phyloP scores from a whole-genome alignment of 2,113 vertebrate genomes.

The Muntiacus muntjak region DNA sequence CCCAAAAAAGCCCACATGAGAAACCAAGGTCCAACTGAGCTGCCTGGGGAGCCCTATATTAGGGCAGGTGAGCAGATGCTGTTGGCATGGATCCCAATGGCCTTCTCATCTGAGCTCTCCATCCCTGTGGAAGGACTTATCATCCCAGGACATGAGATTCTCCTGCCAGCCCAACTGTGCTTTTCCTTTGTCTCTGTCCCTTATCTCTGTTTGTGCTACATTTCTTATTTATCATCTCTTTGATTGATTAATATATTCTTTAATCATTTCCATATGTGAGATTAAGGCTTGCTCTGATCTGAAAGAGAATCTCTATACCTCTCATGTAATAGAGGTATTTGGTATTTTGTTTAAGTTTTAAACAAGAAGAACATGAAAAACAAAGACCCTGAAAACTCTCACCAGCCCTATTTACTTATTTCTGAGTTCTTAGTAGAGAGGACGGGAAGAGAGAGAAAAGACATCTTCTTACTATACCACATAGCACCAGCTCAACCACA shows the following conservation, averaged over 20 bases:
- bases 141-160: not conserved
- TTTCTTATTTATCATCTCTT: not conserved
- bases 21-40: not conserved
- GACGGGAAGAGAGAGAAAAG: not conserved
- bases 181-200: not conserved
- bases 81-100: no score
- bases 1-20: not conserved
- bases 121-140: not conserved
- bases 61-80: not conserved
- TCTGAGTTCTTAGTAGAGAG: not conserved
- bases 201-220: not conserved
- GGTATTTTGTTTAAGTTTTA: not conserved
- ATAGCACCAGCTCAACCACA: not conserved
- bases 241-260: not conserved
- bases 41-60: not conserved
- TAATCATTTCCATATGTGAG: not conserved
- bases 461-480: no score
- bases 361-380: not conserved
- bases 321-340: not conserved
- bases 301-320: not conserved
- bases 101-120: not conserved
- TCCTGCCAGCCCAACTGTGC: not conserved
- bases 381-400: not conserved
- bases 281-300: not conserved
- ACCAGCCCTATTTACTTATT: not conserved